A percentile compares a stretch with the other conserved stretches of the same genome.
Conservation (phyloP, 2,888 invertebrate species). For the Clitarchus hookeri region DNA sequence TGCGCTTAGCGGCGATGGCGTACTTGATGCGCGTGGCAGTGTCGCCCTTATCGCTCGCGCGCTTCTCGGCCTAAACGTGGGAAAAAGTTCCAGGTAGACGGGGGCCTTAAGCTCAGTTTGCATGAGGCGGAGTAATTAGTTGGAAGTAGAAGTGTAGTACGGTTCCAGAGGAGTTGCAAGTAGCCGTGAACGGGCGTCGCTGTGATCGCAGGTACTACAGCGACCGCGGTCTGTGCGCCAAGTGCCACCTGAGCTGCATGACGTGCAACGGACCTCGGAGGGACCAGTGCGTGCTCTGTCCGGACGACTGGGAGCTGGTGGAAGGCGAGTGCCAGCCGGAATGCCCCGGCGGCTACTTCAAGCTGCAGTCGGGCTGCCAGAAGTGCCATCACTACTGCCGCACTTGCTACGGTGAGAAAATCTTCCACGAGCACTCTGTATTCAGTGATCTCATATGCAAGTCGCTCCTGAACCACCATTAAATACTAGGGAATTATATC, state of each 20-base stretch:
- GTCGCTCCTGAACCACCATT: neutral
- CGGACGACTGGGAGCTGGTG: constrained; percentile 43
- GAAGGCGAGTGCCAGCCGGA: constrained; percentile 44
- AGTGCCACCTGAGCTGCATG: constrained; percentile 47
- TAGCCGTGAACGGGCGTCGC: neutral
- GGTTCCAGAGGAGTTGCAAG: too few species aligned
- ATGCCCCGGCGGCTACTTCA: constrained; percentile 48
- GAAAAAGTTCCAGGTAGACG: too few species aligned
- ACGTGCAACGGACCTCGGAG: constrained; percentile 48
- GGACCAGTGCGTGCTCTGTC: constrained; percentile 48
- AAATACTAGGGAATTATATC: neutral
- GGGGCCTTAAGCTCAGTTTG: too few species aligned
- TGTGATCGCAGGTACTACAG: constrained; percentile 46
- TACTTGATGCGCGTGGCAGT: too few species aligned
- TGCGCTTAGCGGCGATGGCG: too few species aligned
- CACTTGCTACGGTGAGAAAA: constrained; percentile 48
- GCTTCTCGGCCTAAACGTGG: too few species aligned
- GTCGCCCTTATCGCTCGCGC: too few species aligned
- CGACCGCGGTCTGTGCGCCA: constrained; percentile 47
- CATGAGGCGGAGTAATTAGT: too few species aligned
- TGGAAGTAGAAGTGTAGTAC: too few species aligned
- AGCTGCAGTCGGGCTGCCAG: constrained; percentile 46
- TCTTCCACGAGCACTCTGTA: neutral
- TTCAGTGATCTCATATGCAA: neutral
- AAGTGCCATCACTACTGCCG: constrained; percentile 50